Percentiles rank a stretch among this genome's conserved stretches.
Conservation (phyloP, 2,797 vertebrate species). For the Sorex maritimensis region DNA sequence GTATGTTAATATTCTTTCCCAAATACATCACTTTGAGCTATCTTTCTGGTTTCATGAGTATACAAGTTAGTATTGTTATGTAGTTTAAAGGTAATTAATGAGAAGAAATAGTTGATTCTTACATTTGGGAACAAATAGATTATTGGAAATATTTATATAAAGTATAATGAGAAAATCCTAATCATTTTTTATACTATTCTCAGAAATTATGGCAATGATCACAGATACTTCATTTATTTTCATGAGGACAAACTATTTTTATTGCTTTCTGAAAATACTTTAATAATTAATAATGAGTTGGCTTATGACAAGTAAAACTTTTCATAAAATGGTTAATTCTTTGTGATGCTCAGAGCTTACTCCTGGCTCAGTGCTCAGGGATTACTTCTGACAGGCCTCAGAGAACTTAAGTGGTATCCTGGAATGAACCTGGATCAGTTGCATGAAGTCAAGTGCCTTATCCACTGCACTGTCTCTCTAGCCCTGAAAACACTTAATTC, state of each 20-base stretch:
- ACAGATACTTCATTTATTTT: not conserved
- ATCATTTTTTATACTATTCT: conserved; percentile 13
- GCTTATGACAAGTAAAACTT: not conserved
- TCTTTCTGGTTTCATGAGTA: too few species aligned
- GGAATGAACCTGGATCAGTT: too few species aligned
- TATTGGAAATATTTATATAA: conserved; percentile 2
- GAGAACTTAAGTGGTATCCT: too few species aligned
- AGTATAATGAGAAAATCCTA: not conserved
- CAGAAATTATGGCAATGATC: not conserved
- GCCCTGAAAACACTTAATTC: not conserved
- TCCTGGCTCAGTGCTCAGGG: too few species aligned
- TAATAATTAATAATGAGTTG: not conserved
- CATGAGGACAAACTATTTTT: not conserved
- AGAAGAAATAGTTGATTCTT: not conserved
- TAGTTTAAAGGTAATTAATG: not conserved
- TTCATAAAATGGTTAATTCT: too few species aligned
- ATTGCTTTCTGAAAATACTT: not conserved
- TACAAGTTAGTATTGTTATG: too few species aligned
- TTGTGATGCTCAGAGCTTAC: too few species aligned
- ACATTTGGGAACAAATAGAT: conserved; percentile 15
- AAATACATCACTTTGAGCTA: too few species aligned
- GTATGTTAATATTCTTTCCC: too few species aligned
- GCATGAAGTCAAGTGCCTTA: too few species aligned
- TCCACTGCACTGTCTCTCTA: too few species aligned
- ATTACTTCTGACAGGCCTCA: too few species aligned